Evolutionary conservation across 2,888 invertebrate genomes (phyloP).

Genomic region (Lypha dubia): DNA sequence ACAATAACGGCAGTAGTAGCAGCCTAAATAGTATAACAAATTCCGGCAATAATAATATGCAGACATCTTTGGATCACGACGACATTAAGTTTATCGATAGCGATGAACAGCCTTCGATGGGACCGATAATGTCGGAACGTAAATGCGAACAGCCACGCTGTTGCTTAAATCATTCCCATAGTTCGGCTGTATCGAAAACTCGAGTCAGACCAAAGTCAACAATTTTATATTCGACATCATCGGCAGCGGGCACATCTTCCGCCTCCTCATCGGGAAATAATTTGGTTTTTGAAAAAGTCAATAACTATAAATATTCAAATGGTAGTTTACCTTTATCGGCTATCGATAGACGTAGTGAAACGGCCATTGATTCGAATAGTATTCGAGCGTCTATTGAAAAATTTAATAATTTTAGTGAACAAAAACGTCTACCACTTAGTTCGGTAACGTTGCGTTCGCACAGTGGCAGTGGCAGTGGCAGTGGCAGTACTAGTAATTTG

Average conservation of each 20-base stretch:
- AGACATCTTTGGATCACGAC: conserved; percentile 77
- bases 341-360: conserved; percentile 68
- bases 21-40: conserved; percentile 70
- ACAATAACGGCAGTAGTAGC: conserved; percentile 73
- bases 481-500: conserved; percentile 80
- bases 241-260: conserved; percentile 69
- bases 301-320: conserved; percentile 80
- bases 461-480: conserved; percentile 73
- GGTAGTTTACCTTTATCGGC: conserved; percentile 69
- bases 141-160: conserved; percentile 69
- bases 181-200: conserved; percentile 37
- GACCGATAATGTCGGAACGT: conserved; percentile 59
- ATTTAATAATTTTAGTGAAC: conserved; percentile 81
- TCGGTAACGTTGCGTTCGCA: conserved; percentile 72
- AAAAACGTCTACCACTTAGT: conserved; percentile 78
- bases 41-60: conserved; percentile 73
- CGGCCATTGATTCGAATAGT: conserved; percentile 80
- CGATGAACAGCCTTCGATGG: conserved; percentile 75
- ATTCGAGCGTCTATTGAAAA: conserved; percentile 82
- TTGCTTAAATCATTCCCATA: conserved; percentile 56
- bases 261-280: conserved; percentile 64
- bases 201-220: conserved; percentile 79
- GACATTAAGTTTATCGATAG: conserved; percentile 81
- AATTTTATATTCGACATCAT: conserved; percentile 76
- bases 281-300: conserved; percentile 78